Percentiles rank a stretch among this genome's conserved stretches.
Evolutionary conservation across 2,797 vertebrate genomes (phyloP).

Genomic region (Perodicticus potto): DNA sequence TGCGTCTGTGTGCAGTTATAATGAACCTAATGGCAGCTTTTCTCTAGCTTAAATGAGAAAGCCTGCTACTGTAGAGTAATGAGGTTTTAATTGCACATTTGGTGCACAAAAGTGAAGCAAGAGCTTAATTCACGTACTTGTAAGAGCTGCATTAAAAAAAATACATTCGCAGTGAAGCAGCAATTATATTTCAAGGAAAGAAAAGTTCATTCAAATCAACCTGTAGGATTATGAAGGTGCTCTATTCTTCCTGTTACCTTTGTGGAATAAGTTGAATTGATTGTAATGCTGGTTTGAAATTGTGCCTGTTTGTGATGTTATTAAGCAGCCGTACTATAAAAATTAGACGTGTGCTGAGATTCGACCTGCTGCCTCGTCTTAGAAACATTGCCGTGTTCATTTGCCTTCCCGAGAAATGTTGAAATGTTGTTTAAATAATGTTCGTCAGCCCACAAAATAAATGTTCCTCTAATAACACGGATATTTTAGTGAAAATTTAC

Average conservation of each 20-base stretch:
- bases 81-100: constrained; percentile 84
- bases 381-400: constrained; percentile 52
- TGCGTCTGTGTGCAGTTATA: constrained; percentile 74
- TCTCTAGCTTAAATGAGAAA: constrained; percentile 85
- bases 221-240: constrained; percentile 73
- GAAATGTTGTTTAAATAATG: constrained; percentile 59
- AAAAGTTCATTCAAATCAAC: constrained; percentile 81
- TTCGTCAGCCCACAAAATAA: constrained; percentile 71
- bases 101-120: constrained; percentile 79
- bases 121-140: constrained; percentile 80
- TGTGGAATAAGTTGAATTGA: constrained; percentile 77
- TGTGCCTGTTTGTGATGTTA: constrained; percentile 58
- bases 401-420: constrained; percentile 54
- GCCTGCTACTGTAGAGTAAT: constrained; percentile 76
- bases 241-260: constrained; percentile 44
- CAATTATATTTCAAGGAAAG: constrained; percentile 75
- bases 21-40: constrained; percentile 76
- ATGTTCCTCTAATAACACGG: constrained; percentile 66
- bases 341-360: background rate
- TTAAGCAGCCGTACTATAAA: constrained; percentile 7
- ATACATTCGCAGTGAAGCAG: constrained; percentile 75
- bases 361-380: constrained; percentile 14
- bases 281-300: constrained; percentile 76
- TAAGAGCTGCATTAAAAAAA: constrained; percentile 82
- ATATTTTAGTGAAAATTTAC: constrained; percentile 78